Conservation (phyloP, 2,888 invertebrate species). For the Abscondita cerata region DNA sequence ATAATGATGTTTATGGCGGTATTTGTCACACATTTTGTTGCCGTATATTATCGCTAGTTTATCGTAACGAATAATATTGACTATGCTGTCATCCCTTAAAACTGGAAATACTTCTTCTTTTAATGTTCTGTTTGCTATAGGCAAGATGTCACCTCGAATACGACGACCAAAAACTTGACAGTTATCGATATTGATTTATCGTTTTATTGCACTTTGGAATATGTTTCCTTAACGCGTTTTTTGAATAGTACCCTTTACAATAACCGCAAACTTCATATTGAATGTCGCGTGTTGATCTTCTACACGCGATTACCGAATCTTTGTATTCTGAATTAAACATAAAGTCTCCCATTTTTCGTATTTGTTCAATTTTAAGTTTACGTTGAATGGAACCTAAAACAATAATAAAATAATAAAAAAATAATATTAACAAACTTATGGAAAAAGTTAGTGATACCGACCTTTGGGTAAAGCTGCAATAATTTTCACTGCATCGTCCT, state of each 20-base stretch:
- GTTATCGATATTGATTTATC: too few species aligned
- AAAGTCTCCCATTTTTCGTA: background rate
- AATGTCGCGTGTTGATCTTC: background rate
- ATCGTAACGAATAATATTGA: background rate
- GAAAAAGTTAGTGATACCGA: too few species aligned
- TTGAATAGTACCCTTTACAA: background rate
- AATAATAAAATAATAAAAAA: too few species aligned
- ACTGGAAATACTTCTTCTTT: background rate
- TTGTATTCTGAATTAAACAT: background rate
- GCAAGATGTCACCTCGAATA: too few species aligned
- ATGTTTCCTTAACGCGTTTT: background rate
- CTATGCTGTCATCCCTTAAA: background rate
- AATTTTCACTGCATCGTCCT: too few species aligned
- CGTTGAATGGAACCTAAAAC: background rate
- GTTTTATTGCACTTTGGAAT: background rate
- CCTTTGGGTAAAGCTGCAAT: too few species aligned
- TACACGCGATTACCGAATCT: background rate
- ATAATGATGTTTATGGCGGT: background rate
- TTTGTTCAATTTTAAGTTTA: background rate
- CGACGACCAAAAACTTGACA: too few species aligned
- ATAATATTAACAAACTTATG: too few species aligned
- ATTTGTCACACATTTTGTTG: background rate
- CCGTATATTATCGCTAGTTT: background rate
- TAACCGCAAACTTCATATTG: background rate
- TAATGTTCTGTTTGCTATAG: too few species aligned